Conservation (phyloP, 2,888 invertebrate genomes). For the Ypsolopha sequella region DNA sequence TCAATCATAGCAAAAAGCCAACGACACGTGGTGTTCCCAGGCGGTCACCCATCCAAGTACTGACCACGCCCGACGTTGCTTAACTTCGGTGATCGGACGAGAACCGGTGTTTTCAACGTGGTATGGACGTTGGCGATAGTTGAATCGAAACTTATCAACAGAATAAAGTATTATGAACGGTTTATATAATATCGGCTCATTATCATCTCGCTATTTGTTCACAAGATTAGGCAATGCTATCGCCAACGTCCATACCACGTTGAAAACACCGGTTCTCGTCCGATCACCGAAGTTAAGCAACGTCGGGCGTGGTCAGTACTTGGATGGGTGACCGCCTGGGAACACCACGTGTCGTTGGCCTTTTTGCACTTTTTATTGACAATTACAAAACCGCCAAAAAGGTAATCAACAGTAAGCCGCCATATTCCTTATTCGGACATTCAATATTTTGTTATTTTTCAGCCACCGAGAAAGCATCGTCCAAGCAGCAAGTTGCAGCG, state of each 20-base stretch:
- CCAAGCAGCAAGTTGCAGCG: conserved; percentile 84
- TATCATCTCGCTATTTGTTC: too few species aligned
- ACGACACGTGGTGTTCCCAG: conserved; percentile 17
- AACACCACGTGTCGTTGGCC: conserved; percentile 16
- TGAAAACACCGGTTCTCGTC: conserved; percentile 30
- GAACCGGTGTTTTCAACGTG: conserved; percentile 21
- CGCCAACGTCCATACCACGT: conserved; percentile 32
- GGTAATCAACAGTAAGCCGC: too few species aligned
- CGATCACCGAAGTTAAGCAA: conserved; percentile 23
- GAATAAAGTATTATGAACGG: too few species aligned
- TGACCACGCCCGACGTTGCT: conserved; percentile 20
- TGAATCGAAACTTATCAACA: too few species aligned
- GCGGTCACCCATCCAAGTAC: conserved; percentile 22
- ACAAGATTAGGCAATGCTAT: not conserved
- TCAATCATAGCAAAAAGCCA: too few species aligned
- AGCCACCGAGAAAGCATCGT: conserved; percentile 78
- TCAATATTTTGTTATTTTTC: not conserved
- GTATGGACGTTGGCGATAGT: conserved; percentile 18
- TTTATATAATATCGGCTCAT: too few species aligned
- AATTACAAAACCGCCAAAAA: too few species aligned
- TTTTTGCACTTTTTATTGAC: not conserved
- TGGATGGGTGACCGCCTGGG: conserved; percentile 23
- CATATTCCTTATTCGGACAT: too few species aligned
- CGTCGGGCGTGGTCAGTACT: conserved; percentile 22
- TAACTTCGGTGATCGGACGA: conserved; percentile 23